Evolutionary conservation across 2,113 vertebrate species (phyloP).

Genomic region (Chloropsis hardwickii): DNA sequence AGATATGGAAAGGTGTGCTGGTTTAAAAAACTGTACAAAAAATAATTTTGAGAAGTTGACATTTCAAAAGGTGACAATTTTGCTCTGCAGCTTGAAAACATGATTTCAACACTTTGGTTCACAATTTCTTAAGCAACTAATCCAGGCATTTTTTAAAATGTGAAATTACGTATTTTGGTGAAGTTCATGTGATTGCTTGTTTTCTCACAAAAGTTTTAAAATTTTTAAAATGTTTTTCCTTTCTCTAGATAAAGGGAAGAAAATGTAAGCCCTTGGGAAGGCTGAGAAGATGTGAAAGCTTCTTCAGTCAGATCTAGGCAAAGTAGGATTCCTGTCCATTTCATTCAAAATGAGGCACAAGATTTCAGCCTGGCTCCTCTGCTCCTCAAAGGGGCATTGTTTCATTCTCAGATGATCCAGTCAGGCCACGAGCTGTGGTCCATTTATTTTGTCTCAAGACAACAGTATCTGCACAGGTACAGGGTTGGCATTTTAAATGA

Average conservation of each 20-base stretch:
- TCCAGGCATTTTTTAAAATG: neutral
- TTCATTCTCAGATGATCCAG: neutral
- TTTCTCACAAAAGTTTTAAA: neutral
- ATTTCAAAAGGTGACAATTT: neutral
- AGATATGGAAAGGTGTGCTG: neutral
- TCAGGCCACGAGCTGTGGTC: neutral
- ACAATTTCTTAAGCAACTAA: neutral
- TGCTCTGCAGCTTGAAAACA: neutral
- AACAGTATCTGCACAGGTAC: neutral
- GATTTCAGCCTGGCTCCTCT: neutral
- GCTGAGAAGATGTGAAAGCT: neutral
- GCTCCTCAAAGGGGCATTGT: neutral
- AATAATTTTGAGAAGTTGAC: neutral
- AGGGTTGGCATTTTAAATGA: neutral
- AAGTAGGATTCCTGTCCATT: neutral
- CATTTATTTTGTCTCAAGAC: neutral
- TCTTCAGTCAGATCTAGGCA: fast-evolving
- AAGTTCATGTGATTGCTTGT: neutral
- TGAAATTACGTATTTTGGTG: neutral
- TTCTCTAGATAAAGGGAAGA: neutral
- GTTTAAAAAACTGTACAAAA: neutral
- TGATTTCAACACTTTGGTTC: neutral
- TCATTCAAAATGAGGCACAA: neutral
- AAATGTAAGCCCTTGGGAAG: neutral
- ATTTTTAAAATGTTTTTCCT: neutral